A percentile compares a stretch with the other conserved stretches of the same genome.
These are phyloP conservation scores for Psammodynastes pulverulentus DNA, from an alignment of 2,113 vertebrate species.

Conservation along the genomic window DNA sequence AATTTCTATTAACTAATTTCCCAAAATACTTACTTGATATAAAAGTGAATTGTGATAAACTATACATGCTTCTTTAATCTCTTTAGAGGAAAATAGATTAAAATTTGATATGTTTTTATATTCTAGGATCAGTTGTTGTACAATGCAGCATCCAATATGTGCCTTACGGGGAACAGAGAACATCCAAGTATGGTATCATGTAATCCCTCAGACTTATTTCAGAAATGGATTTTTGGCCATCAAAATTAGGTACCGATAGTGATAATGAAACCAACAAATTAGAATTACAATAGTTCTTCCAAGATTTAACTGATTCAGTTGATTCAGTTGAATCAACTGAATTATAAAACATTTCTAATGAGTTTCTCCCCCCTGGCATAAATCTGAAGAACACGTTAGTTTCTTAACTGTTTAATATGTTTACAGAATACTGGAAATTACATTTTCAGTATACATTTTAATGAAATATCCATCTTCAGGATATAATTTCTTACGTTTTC, in stretches of 20 bases:
- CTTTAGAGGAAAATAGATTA: not conserved
- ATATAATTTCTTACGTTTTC: conserved; percentile 37
- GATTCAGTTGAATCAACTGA: conserved; percentile 63
- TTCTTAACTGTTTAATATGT: conserved; percentile 56
- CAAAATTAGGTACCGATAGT: conserved; percentile 62
- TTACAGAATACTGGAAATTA: conserved; percentile 65
- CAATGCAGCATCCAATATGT: conserved; percentile 77
- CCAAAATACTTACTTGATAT: not conserved
- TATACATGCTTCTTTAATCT: not conserved
- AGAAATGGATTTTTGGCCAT: conserved; percentile 86
- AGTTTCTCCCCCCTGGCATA: conserved; percentile 32
- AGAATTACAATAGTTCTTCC: not conserved
- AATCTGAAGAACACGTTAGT: conserved; percentile 70
- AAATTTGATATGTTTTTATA: conserved; percentile 10
- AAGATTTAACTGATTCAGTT: conserved; percentile 41
- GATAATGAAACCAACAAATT: conserved; percentile 35
- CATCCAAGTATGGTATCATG: conserved; percentile 80
- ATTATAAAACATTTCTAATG: conserved; percentile 57
- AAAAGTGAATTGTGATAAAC: not conserved
- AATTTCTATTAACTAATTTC: not conserved
- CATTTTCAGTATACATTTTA: conserved; percentile 50
- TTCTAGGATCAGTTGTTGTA: conserved; percentile 85
- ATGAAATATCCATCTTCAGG: conserved; percentile 45
- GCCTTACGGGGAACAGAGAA: conserved; percentile 82
- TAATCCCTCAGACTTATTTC: conserved; percentile 82